Conservation (phyloP, 2,888 invertebrate species). For the Cyrtodaria siliqua region DNA sequence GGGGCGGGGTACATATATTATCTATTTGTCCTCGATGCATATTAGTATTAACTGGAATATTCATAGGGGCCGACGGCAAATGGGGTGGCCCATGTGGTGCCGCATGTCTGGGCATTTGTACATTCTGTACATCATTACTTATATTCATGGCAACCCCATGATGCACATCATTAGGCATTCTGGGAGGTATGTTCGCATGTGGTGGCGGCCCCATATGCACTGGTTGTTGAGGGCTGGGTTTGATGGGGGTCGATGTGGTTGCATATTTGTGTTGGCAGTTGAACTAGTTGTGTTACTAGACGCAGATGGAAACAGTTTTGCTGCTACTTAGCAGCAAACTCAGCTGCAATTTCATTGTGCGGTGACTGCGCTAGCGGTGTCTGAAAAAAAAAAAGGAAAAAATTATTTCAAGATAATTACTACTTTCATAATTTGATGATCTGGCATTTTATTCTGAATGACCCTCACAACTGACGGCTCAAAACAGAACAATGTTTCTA, state of each 20-base stretch:
- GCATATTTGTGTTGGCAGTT: not conserved
- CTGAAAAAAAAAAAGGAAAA: no score
- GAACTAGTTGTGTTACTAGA: not conserved
- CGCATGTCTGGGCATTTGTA: not conserved
- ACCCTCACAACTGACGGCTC: no score
- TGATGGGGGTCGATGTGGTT: conserved; percentile 17
- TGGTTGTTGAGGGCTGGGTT: conserved; percentile 1
- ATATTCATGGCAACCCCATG: no score
- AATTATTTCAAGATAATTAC: no score
- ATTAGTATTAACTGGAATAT: not conserved
- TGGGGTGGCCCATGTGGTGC: not conserved
- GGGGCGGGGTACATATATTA: not conserved
- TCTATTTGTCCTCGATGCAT: not conserved
- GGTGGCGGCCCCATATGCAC: not conserved
- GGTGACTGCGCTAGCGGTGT: conserved; percentile 17
- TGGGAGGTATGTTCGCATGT: not conserved
- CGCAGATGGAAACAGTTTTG: no score
- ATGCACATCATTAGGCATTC: not conserved
- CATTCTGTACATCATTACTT: not conserved
- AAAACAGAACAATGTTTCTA: no score
- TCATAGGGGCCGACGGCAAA: not conserved
- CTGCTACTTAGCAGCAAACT: conserved; percentile 67
- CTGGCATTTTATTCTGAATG: no score
- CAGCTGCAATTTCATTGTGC: conserved; percentile 72
- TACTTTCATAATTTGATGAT: no score